Base-by-base conservation (phyloP, 35 echinoderm and acorn worm species). In the Diadema setosum region DNA sequence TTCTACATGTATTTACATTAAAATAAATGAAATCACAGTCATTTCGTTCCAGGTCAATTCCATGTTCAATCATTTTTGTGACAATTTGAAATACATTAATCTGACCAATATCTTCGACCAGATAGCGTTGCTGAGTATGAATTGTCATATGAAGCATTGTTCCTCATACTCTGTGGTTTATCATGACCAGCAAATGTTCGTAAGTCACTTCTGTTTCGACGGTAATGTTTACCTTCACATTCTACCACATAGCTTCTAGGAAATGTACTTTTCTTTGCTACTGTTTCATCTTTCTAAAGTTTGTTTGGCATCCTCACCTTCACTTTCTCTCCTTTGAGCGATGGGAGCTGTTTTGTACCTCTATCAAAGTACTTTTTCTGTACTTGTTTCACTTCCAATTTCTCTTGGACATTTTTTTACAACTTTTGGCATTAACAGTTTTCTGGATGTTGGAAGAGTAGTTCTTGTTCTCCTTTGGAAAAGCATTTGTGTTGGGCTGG, bases 401-500 rank as follows among this genome's bases (percentile, higher is more conserved):
- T 20, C 29, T 70, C 31, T 11, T 70, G 65, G 29, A 70, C 65
- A n/a, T 20, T 27, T 33, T 70, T 70, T 70, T 20, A 70, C 31
- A 7, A 33, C 31, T 70, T 70, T 8, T 23, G 65, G 65, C 65
- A 14, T 70, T 23, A 70, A 27, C 18, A 70, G 65, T 11, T 33
- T 20, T 7, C 31, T 33, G 11, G 65, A 8, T 20, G 65, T 70
- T 70, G 20, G 65, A 7, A 33, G 20, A 8, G 65, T 70, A 12
- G 87, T 83, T 40, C 55, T 65, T 58, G 87, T 90, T 84, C 87
- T 40, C 32, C 87, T 59, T 7, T 58, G 33, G 50, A 83, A 64
- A 31, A 83, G 44, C 30, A 83, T 21, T 84, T 90, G 87, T n/a
- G n/a, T n/a, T n/a, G n/a, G n/a, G n/a, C n/a, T n/a, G n/a, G n/a